These are phyloP conservation scores for Chromobotia macracanthus DNA, from an alignment of 2,797 vertebrate species.

Conservation along the genomic window DNA sequence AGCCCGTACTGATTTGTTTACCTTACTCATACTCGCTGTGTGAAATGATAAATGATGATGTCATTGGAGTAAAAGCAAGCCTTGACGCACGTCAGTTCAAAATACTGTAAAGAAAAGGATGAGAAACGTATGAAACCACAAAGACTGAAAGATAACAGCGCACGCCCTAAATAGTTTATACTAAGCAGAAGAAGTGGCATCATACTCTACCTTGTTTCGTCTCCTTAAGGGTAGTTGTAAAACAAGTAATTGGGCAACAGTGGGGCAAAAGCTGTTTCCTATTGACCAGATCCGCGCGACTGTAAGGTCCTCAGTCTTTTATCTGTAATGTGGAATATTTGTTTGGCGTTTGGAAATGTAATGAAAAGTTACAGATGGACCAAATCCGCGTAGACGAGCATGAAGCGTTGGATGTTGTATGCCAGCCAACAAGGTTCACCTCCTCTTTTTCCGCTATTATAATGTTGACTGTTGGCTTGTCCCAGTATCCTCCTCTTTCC, in stretches of 20 bases:
- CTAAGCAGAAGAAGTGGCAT: neutral
- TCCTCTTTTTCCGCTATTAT: conserved; percentile 3
- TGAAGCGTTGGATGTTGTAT: neutral
- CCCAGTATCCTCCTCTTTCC: neutral
- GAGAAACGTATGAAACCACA: neutral
- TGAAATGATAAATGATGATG: conserved; percentile 15
- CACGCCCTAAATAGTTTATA: neutral
- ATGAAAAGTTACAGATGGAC: conserved; percentile 20
- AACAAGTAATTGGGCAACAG: conserved; percentile 20
- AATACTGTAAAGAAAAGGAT: neutral
- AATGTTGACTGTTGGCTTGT: conserved; percentile 24
- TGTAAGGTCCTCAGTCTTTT: conserved; percentile 3
- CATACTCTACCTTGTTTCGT: conserved; percentile 34
- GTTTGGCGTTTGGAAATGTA: conserved; percentile 4
- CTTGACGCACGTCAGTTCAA: neutral
- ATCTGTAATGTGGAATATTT: neutral
- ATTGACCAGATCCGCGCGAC: conserved; percentile 11
- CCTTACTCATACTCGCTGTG: neutral
- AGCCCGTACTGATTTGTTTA: neutral
- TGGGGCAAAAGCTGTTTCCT: conserved; percentile 19
- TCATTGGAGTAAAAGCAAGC: conserved; percentile 19
- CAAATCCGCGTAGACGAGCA: neutral
- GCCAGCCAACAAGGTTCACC: neutral
- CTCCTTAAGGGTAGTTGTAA: conserved; percentile 17
- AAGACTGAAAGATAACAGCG: neutral